Evolutionary conservation across 30 jellyfish, hydroid and myxozoan genomes (phyloP), one percentile per base, ranked within the genome.

Genomic region (Aurelia sp.): DNA sequence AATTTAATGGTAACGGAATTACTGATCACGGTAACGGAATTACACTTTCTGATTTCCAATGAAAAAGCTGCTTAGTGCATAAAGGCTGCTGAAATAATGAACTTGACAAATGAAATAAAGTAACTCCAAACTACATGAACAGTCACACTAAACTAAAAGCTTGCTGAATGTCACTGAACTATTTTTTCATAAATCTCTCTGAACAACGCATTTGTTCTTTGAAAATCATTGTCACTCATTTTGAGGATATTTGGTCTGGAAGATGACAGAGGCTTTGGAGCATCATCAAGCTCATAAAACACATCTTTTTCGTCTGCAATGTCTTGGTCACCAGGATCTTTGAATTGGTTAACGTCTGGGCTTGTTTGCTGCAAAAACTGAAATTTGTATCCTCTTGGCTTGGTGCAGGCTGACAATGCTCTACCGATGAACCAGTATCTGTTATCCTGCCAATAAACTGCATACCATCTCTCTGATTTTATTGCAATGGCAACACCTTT

Each of bases 281-380:
- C 67, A 10, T 58, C 67, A 58, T 58, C 67, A 58, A 58, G 67
- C 67, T 58, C 27, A 58, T 58, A 58, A 58, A 58, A 58, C 67
- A 10, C 67, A 58, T 58, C 67, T 4, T 58, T 58, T 58, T 58
- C 27, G 3, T 58, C 67, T 58, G 67, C 67, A 58, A 58, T 10
- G 13, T 58, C 67, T 58, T 58, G 67, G 16, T 58, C 67, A 58
- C 67, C 67, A 58, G 67, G 67, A 58, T 58, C 67, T 58, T 58
- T 58, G 67, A 58, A 58, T 58, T 58, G 67, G 13, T 58, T 58
- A 58, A 58, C 13, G 13, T 58, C 67, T 58, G 67, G 67, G 67
- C 67, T 58, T 58, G 67, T 58, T 10, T 58, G 67, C 8, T 58
- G 67, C 27, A 58, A 58, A 58, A 58, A 58, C 16, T 58, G 67